Evolutionary conservation across 2,113 vertebrate genomes (phyloP).

Genomic region (Tautogolabrus adspersus): DNA sequence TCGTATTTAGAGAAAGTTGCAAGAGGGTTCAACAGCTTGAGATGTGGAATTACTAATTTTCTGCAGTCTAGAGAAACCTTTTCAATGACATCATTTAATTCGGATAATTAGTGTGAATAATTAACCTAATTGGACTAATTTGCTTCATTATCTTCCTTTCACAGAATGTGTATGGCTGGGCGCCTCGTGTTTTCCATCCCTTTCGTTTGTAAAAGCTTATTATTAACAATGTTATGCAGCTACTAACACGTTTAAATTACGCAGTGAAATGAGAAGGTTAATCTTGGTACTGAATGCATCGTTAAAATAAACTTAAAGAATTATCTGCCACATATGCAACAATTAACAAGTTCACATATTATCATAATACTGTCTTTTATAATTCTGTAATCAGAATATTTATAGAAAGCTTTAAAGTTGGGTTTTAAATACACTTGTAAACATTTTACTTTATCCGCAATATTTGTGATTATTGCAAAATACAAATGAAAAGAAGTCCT

Average conservation of each 20-base stretch:
- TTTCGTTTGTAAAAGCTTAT: background rate
- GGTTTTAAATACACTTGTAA: no score
- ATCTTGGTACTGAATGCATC: background rate
- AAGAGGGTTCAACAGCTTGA: slow-evolving; percentile 37
- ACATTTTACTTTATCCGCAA: no score
- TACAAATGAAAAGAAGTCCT: background rate
- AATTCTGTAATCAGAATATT: no score
- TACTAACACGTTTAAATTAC: slow-evolving; percentile 4
- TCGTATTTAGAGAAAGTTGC: slow-evolving; percentile 19
- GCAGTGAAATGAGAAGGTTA: background rate
- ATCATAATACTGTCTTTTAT: background rate
- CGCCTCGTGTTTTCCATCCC: background rate
- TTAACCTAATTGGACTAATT: slow-evolving; percentile 60
- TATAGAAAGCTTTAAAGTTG: no score
- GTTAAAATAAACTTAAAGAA: background rate
- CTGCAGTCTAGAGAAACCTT: slow-evolving; percentile 25
- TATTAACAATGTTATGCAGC: background rate
- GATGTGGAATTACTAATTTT: slow-evolving; percentile 28
- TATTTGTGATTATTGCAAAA: no score
- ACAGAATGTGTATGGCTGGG: slow-evolving; percentile 34
- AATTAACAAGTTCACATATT: background rate
- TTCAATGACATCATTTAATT: slow-evolving; percentile 42
- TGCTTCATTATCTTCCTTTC: slow-evolving; percentile 48
- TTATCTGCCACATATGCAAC: background rate
- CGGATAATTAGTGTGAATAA: slow-evolving; percentile 49